phyloP scores from a whole-genome alignment of 2,888 invertebrate species.

The Bedellia somnulentella region DNA sequence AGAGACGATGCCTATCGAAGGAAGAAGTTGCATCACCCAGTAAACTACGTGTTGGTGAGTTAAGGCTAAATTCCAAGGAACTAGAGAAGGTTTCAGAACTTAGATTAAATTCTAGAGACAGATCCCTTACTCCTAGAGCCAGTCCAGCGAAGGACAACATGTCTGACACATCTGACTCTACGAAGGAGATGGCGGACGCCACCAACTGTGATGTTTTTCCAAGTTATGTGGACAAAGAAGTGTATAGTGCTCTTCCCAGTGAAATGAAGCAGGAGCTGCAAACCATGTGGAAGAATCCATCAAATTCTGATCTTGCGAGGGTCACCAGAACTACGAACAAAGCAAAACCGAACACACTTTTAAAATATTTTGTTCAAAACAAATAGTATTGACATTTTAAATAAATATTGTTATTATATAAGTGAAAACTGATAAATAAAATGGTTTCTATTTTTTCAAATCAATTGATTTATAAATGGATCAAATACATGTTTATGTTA shows the following conservation, averaged over 20 bases:
- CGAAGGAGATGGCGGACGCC: constrained; percentile 38
- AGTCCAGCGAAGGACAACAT: constrained; percentile 46
- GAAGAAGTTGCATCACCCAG: constrained; percentile 67
- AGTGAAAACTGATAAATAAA: constrained; percentile 39
- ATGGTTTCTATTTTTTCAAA: constrained; percentile 63
- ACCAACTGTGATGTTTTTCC: constrained; percentile 60
- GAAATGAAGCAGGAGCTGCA: constrained; percentile 75
- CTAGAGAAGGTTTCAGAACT: constrained; percentile 57
- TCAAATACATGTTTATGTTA: constrained; percentile 60
- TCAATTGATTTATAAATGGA: constrained; percentile 57
- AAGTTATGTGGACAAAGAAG: constrained; percentile 66
- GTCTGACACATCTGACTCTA: constrained; percentile 39
- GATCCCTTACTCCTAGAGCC: constrained; percentile 44
- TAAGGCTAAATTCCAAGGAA: constrained; percentile 66
- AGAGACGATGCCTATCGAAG: constrained; percentile 45
- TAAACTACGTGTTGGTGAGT: constrained; percentile 68
- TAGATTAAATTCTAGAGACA: constrained; percentile 42
- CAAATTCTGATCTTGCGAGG: constrained; percentile 35
- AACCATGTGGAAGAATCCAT: constrained; percentile 65
- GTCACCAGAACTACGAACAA: constrained; percentile 54
- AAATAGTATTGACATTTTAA: constrained; percentile 60
- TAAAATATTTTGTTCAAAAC: constrained; percentile 70
- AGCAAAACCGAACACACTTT: constrained; percentile 63
- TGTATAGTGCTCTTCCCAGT: constrained; percentile 70
- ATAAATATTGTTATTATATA: constrained; percentile 47